Percentiles rank a stretch among this genome's conserved stretches.
Evolutionary conservation across 2,113 vertebrate species (phyloP).

Genomic region (Anoura caudifer): DNA sequence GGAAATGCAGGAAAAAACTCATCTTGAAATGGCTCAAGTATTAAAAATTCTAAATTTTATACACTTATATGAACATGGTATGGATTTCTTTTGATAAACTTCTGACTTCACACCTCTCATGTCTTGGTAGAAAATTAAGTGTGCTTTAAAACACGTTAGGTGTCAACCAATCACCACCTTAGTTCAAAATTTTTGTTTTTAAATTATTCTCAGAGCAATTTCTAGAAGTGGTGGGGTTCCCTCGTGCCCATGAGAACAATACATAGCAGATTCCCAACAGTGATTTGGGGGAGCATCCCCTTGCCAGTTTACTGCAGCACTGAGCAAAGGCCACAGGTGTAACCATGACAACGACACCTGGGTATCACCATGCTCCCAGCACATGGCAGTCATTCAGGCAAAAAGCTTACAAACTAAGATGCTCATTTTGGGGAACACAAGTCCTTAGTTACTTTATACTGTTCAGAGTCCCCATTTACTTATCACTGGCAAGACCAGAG

Average conservation of each 20-base stretch:
- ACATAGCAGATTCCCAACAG: slow-evolving; percentile 33
- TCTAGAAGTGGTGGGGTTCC: not conserved
- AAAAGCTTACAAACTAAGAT: not conserved
- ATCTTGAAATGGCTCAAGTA: slow-evolving; percentile 46
- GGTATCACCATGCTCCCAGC: not conserved
- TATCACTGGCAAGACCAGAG: not conserved
- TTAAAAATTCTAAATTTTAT: slow-evolving; percentile 44
- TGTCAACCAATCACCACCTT: not conserved
- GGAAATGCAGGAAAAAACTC: not conserved
- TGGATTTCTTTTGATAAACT: not conserved
- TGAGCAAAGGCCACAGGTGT: slow-evolving; percentile 33
- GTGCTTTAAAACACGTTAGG: not conserved
- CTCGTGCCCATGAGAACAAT: not conserved
- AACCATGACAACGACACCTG: not conserved
- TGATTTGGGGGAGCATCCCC: not conserved
- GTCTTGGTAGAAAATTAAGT: not conserved
- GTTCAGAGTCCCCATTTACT: not conserved
- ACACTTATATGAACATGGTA: not conserved
- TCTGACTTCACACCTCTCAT: slow-evolving; percentile 7
- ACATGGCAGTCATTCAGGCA: not conserved
- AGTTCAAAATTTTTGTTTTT: not conserved
- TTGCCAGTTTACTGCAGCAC: slow-evolving; percentile 30
- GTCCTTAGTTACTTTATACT: not conserved
- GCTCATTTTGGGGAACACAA: not conserved
- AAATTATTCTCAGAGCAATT: slow-evolving; percentile 38